These are phyloP conservation scores for Pandion haliaetus DNA, from an alignment of 2,113 vertebrate genomes.

Conservation along the genomic window DNA sequence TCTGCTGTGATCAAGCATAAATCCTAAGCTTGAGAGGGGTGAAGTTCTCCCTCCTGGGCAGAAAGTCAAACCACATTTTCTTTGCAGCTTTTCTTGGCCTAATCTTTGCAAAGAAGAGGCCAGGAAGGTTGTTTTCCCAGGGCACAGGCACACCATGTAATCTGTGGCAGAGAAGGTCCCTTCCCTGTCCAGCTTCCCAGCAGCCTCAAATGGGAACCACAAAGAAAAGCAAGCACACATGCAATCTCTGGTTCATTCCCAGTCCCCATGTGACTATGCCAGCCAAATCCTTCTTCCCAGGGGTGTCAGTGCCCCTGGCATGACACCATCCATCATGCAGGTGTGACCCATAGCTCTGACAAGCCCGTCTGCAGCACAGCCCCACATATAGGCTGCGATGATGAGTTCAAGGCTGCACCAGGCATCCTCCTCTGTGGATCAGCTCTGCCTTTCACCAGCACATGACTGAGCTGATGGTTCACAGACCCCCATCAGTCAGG, in stretches of 20 bases:
- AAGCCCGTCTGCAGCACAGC: neutral
- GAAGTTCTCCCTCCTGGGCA: neutral
- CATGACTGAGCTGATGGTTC: neutral
- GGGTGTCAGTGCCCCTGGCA: neutral
- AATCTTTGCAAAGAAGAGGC: neutral
- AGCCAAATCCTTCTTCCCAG: neutral
- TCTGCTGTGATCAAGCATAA: neutral
- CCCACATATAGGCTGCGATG: neutral
- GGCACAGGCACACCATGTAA: neutral
- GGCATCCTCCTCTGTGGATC: neutral
- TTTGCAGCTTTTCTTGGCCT: neutral
- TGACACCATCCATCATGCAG: neutral
- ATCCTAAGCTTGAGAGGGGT: neutral
- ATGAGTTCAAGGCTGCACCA: neutral
- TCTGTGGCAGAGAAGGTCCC: neutral
- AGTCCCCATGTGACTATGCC: rapidly evolving
- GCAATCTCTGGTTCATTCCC: neutral
- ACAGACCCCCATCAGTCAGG: neutral
- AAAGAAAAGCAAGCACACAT: neutral
- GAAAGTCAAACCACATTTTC: neutral
- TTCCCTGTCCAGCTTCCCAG: neutral
- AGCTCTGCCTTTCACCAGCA: neutral
- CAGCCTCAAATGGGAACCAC: neutral
- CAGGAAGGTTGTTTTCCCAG: neutral
- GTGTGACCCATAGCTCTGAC: neutral